Conservation (phyloP, 2,797 vertebrate genomes). For the Podargus strigoides region DNA sequence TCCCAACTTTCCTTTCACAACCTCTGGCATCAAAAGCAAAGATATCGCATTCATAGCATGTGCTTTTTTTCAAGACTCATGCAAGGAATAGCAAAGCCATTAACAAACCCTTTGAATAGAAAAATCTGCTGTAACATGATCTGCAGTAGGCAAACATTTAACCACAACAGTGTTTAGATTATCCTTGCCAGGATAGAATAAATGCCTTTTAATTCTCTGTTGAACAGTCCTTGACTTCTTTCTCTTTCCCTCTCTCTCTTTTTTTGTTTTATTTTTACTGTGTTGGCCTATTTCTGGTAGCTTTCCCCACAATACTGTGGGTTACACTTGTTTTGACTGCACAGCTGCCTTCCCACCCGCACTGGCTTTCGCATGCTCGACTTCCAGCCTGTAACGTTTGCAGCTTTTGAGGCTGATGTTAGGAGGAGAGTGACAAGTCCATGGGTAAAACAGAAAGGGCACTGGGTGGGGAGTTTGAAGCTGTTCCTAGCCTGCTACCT, state of each 20-base stretch:
- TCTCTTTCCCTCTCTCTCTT: background rate
- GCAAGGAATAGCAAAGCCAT: constrained; percentile 40
- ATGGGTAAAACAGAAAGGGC: background rate
- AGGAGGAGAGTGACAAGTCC: background rate
- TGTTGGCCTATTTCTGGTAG: constrained; percentile 1
- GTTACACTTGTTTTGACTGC: constrained; percentile 38
- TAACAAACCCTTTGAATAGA: constrained; percentile 43
- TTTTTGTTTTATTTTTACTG: constrained; percentile 41
- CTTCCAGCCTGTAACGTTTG: background rate
- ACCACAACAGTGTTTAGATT: constrained; percentile 49
- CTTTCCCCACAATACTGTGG: background rate
- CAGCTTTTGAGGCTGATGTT: background rate
- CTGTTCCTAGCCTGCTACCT: background rate
- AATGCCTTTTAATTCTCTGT: constrained; percentile 32
- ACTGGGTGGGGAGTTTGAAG: background rate
- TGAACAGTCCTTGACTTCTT: background rate
- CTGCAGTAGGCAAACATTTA: constrained; percentile 54
- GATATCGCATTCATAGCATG: constrained; percentile 9
- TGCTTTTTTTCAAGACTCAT: constrained; percentile 26
- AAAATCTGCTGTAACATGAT: constrained; percentile 48
- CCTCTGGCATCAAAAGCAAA: constrained; percentile 53
- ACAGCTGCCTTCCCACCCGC: background rate
- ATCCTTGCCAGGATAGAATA: constrained; percentile 37
- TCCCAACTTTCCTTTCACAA: constrained; percentile 56
- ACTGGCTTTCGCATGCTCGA: background rate